phyloP scores from a whole-genome alignment of 2,113 vertebrate species.

The Verasper variegatus region DNA sequence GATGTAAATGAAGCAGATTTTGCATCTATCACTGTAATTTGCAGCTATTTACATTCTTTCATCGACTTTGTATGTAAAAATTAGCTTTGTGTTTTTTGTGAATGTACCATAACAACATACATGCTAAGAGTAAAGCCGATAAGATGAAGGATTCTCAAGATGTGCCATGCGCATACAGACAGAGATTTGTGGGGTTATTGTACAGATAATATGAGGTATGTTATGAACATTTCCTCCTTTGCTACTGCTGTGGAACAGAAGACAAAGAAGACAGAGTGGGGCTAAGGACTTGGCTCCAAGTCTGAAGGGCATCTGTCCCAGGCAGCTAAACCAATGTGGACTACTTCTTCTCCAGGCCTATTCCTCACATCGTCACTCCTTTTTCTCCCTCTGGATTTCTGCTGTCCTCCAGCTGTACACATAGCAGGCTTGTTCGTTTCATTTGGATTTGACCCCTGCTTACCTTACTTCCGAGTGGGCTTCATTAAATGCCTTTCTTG shows the following conservation, averaged over 20 bases:
- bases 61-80: too few relatives aligned
- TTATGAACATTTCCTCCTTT: conserved; percentile 45
- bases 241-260: conserved; percentile 30
- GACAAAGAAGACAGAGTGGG: conserved; percentile 56
- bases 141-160: not conserved
- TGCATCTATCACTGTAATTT: too few relatives aligned
- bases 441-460: conserved; percentile 82
- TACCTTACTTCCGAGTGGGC: conserved; percentile 81
- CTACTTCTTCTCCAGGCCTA: conserved; percentile 57
- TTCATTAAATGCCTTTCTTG: conserved; percentile 85
- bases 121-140: not conserved
- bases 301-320: conserved; percentile 62
- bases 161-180: not conserved
- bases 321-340: conserved; percentile 61
- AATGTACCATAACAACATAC: not conserved
- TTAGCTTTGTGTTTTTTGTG: too few relatives aligned
- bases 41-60: too few relatives aligned
- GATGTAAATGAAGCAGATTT: too few relatives aligned
- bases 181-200: not conserved
- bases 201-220: conserved; percentile 19
- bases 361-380: conserved; percentile 42
- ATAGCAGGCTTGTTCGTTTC: conserved; percentile 75
- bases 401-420: conserved; percentile 71
- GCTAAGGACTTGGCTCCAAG: conserved; percentile 40
- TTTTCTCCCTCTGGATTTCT: conserved; percentile 69